Evolutionary conservation across 2,113 vertebrate species (phyloP), one percentile per base, ranked within the genome.

Genomic region (Trogon melanurus): DNA sequence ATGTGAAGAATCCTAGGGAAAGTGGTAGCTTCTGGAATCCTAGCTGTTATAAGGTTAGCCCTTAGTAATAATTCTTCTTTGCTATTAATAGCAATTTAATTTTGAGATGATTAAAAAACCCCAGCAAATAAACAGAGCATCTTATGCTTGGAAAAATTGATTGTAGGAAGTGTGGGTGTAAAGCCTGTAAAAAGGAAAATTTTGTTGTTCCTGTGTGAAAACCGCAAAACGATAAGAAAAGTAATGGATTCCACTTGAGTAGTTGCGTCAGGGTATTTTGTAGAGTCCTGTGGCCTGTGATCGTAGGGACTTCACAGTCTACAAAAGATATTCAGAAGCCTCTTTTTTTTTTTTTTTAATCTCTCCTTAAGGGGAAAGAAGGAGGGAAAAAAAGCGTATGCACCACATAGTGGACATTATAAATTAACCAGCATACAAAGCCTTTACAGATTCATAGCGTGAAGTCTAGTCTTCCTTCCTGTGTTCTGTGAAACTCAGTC

Each of bases 351-450:
- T 41, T 74, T 79, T 20, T 26, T 53, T 16, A 41, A 41, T 47
- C 45, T 47, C n/a, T 14, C 32, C 48, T 34, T 53, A 51, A 29
- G 32, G 21, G 22, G 50, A 22, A 51, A 51, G 25, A 5, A 12
- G 2, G 1, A 7, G 0, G 0, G 0, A 0, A 18, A 32, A 34
- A 30, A 58, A 48, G 6, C n/a, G 74, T 78, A 84, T 30, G 38
- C 19, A 67, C 19, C 36, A 15, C 23, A 16, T 6, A 88, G n/a
- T 21, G 11, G 34, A 14, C 36, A 41, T 61, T 91, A 41, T 61
- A 64, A 85, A 61, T 87, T 85, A 86, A 61, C 13, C 21, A 88
- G 53, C 16, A 8, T 71, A 25, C 23, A 26, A 69, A 67, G 26
- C 75, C 11, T 61, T 64, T 72, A 45, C 25, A 62, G 27, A 41